phyloP scores from a whole-genome alignment of 2,113 vertebrate genomes.

The Platysteira castanea region DNA sequence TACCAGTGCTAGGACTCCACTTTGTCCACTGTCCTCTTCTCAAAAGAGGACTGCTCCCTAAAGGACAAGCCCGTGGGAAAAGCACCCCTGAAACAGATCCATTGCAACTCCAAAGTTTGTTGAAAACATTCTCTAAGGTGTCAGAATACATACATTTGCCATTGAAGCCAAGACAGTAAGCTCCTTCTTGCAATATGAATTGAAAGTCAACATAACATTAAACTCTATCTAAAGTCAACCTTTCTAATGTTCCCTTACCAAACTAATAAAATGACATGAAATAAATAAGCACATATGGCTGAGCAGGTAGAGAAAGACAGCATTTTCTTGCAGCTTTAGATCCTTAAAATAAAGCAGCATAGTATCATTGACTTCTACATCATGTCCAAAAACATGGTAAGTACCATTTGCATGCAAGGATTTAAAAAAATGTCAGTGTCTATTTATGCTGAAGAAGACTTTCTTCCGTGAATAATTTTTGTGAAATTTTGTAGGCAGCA shows the following conservation, averaged over 20 bases:
- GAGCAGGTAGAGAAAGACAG: background rate
- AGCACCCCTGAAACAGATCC: background rate
- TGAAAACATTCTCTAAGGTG: background rate
- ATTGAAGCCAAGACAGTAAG: background rate
- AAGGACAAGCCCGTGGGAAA: background rate
- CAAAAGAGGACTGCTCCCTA: background rate
- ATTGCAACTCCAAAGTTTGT: background rate
- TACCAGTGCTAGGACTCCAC: background rate
- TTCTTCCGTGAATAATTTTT: background rate
- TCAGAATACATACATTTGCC: background rate
- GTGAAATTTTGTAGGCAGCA: background rate
- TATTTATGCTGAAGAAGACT: background rate
- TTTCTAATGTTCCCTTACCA: background rate
- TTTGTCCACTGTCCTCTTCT: background rate
- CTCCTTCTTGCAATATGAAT: background rate
- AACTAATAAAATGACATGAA: background rate
- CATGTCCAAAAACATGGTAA: background rate
- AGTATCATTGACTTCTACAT: background rate
- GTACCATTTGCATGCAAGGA: background rate
- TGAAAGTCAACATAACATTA: background rate
- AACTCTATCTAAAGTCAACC: background rate
- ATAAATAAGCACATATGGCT: background rate
- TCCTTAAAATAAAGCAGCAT: background rate
- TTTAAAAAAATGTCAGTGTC: accelerated
- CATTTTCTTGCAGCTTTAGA: background rate